A percentile compares a stretch with the other conserved stretches of the same genome.
phyloP scores from a whole-genome alignment of 1,140 invertebrate species.

The Apocrypta bakeri region DNA sequence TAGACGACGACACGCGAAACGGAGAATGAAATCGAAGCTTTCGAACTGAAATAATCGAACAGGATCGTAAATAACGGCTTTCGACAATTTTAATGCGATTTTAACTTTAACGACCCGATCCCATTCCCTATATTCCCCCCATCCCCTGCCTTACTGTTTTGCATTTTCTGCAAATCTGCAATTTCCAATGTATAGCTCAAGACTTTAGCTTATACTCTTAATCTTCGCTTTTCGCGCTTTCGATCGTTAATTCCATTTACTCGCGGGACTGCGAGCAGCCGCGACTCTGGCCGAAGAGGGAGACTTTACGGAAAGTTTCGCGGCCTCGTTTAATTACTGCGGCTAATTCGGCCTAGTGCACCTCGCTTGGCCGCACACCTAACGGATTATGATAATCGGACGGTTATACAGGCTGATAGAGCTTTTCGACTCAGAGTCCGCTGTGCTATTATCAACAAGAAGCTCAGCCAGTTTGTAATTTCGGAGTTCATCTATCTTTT shows the following conservation, averaged over 20 bases:
- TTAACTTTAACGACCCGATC: too few relatives aligned
- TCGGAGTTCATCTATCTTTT: too few relatives aligned
- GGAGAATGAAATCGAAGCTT: conserved; percentile 7
- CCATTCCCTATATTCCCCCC: too few relatives aligned
- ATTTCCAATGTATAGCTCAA: too few relatives aligned
- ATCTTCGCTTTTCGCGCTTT: background rate
- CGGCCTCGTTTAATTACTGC: background rate
- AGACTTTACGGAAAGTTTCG: background rate
- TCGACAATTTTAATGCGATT: background rate
- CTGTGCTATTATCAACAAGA: background rate
- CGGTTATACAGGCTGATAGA: too few relatives aligned
- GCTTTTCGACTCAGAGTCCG: too few relatives aligned
- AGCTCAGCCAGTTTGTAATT: too few relatives aligned
- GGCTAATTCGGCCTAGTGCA: background rate
- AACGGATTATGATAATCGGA: background rate
- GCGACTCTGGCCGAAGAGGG: too few relatives aligned
- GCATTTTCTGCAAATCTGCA: too few relatives aligned
- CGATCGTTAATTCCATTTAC: background rate
- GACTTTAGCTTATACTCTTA: too few relatives aligned
- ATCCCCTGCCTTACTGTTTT: too few relatives aligned
- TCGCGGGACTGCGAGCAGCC: background rate
- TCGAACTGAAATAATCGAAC: background rate
- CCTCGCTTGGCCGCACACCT: background rate
- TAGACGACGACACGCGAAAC: background rate
- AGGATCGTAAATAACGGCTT: too few relatives aligned